Conservation (phyloP, 2,888 invertebrate genomes). For the Chymomyza amoena region DNA sequence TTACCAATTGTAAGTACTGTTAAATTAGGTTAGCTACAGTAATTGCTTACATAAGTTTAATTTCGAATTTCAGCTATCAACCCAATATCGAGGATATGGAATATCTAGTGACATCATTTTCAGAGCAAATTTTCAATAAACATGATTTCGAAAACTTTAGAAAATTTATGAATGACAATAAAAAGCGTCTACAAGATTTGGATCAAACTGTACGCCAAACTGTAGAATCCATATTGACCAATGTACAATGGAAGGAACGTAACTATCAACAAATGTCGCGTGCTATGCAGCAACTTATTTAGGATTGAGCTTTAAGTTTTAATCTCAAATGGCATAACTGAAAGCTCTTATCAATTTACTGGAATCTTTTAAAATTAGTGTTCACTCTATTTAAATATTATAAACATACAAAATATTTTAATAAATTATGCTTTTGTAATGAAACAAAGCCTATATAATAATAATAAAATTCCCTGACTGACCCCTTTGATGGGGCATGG, state of each 20-base stretch:
- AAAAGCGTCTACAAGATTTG: slow-evolving; percentile 83
- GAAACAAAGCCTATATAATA: too few relatives aligned
- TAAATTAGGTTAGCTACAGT: not conserved
- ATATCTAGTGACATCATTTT: slow-evolving; percentile 78
- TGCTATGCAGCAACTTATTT: slow-evolving; percentile 50
- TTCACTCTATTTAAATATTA: slow-evolving; percentile 19
- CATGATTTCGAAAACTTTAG: slow-evolving; percentile 79
- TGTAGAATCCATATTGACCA: slow-evolving; percentile 85
- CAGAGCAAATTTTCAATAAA: slow-evolving; percentile 79
- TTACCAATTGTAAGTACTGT: slow-evolving; percentile 82
- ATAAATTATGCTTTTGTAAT: too few relatives aligned
- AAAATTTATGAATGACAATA: slow-evolving; percentile 80
- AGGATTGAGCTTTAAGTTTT: not conserved
- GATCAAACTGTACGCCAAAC: slow-evolving; percentile 86
- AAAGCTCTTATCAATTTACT: slow-evolving; percentile 50
- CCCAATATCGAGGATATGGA: slow-evolving; percentile 79
- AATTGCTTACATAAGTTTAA: not conserved
- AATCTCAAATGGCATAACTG: slow-evolving; percentile 15
- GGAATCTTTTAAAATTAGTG: slow-evolving; percentile 29
- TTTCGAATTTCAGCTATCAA: slow-evolving; percentile 76
- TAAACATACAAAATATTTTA: slow-evolving; percentile 30
- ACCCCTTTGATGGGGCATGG: too few relatives aligned
- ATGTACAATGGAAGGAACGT: slow-evolving; percentile 86
- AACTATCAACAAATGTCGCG: slow-evolving; percentile 77
- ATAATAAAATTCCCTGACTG: too few relatives aligned